Base-by-base conservation (phyloP, 2,888 invertebrate species). In the Seira ritae region DNA sequence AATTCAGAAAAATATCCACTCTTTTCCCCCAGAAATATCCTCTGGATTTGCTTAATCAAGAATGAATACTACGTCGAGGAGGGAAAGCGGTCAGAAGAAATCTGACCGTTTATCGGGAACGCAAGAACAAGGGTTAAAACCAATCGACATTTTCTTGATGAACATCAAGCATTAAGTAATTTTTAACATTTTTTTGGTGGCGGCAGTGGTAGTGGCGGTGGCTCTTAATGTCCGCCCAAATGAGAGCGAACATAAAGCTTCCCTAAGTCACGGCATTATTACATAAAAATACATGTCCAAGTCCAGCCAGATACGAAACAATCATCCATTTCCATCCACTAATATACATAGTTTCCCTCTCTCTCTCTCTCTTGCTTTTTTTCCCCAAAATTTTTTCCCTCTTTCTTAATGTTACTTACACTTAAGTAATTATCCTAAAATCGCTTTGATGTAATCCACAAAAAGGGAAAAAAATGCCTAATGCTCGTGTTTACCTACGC, bases 381-480 rank as follows among this genome's bases (percentile, higher is more conserved):
- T 31, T 31, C 67, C 31, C 15, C 6, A 10, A 20, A 8, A 22
- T 66, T 65, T 50, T 4, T 66, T 66, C 22, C 37, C 66, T 22
- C 65, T 79, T 72, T 66, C 71, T 76, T 46, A 71, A 81, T 77
- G 82, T 82, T 82, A 82, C 81, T 82, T 82, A 82, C 82, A 82
- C 83, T 85, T 76, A 84, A 88, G 88, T 88, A 88, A 88, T 88
- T 88, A 88, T 88, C 86, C 88, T 87, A 87, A 88, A 87, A 88
- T 87, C 86, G 87, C 76, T 79, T 71, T 84, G 88, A 88, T 87
- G 88, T 86, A 87, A 87, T 86, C 85, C 85, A 80, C 12, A 23
- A 55, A 67, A 62, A 73, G 55, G 50, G 20, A 66, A 19, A 22
- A 60, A 62, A 70, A 62, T 42, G 23, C 17, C 22, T 20, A 22